Conservation (phyloP, 1,140 invertebrate species). For the Drosophila lacertosa region DNA sequence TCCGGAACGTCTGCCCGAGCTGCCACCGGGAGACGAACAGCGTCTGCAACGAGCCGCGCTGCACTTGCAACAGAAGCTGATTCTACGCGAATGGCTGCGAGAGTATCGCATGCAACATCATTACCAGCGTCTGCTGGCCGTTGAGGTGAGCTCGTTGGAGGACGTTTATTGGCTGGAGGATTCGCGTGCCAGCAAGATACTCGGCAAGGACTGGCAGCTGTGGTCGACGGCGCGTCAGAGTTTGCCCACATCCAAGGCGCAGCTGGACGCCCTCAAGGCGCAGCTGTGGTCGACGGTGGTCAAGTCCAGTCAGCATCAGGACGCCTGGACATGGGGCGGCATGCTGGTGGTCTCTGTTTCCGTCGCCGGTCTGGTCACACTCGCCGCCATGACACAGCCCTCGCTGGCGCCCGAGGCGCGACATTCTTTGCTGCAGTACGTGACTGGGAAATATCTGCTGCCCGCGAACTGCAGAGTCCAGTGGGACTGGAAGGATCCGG, state of each 20-base stretch:
- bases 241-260: conserved; percentile 91
- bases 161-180: conserved; percentile 96
- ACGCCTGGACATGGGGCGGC: conserved; percentile 94
- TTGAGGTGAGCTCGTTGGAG: conserved; percentile 92
- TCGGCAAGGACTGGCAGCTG: conserved; percentile 91
- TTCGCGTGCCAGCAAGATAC: conserved; percentile 88
- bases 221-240: conserved; percentile 91
- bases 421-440: conserved; percentile 94
- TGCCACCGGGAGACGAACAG: conserved; percentile 91
- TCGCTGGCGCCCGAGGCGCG: conserved; percentile 93
- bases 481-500: conserved; percentile 94
- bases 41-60: conserved; percentile 90
- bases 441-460: conserved; percentile 95
- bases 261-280: conserved; percentile 90
- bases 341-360: conserved; percentile 94
- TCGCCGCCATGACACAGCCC: conserved; percentile 94
- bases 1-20: conserved; percentile 88
- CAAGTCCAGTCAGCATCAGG: conserved; percentile 93
- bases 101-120: conserved; percentile 90
- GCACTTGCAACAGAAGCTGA: conserved; percentile 90
- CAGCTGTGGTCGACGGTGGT: conserved; percentile 94
- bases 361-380: conserved; percentile 92
- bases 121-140: conserved; percentile 90
- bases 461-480: conserved; percentile 92
- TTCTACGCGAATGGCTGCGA: conserved; percentile 91